phyloP scores from a whole-genome alignment of 2,113 vertebrate species.

The Excalfactoria chinensis region DNA sequence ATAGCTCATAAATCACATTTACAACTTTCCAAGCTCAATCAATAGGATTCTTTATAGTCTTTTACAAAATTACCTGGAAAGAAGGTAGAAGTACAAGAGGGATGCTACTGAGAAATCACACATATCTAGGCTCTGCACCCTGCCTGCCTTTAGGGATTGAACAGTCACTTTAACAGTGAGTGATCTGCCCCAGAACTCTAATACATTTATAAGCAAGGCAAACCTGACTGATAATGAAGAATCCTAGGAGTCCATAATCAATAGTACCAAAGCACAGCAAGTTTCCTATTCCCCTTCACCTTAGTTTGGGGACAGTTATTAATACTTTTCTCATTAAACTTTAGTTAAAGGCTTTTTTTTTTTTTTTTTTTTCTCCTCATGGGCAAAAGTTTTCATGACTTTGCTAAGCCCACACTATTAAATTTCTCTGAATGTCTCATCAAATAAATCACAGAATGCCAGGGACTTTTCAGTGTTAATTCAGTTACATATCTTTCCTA shows the following conservation, averaged over 20 bases:
- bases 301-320: conserved; percentile 61
- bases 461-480: conserved; percentile 1
- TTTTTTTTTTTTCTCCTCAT: not conserved
- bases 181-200: conserved; percentile 60
- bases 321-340: conserved; percentile 62
- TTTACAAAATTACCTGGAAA: conserved; percentile 63
- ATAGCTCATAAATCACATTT: conserved; percentile 74
- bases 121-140: not conserved
- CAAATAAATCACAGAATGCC: conserved; percentile 7
- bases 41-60: conserved; percentile 73
- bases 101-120: conserved; percentile 20
- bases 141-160: conserved; percentile 48
- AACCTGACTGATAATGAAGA: conserved; percentile 72
- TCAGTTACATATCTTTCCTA: conserved; percentile 29
- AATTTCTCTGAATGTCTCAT: not conserved
- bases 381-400: not conserved
- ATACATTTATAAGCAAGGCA: conserved; percentile 65
- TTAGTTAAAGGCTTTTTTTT: not conserved
- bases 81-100: conserved; percentile 40
- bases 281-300: conserved; percentile 70
- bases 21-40: conserved; percentile 73
- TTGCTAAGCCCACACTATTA: not conserved
- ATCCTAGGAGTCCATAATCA: conserved; percentile 78
- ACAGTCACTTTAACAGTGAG: conserved; percentile 68
- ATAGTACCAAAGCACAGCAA: conserved; percentile 74